Conservation (phyloP, 2,113 vertebrate species). For the Terrapene triunguis region DNA sequence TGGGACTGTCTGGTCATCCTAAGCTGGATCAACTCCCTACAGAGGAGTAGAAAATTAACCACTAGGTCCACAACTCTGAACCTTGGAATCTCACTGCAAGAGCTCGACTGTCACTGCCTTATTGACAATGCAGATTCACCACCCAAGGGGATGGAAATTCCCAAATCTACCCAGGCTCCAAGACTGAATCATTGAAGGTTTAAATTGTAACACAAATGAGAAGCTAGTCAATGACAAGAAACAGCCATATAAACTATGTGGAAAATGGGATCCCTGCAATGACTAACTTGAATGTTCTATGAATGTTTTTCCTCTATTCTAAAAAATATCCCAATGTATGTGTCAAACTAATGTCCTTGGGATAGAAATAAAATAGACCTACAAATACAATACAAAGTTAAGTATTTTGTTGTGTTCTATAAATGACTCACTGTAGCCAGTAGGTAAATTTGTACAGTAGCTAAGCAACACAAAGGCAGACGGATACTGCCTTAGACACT, state of each 20-base stretch:
- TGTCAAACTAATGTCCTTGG: background rate
- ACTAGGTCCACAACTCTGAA: no score
- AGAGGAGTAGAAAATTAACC: no score
- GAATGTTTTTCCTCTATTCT: background rate
- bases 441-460: no score
- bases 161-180: background rate
- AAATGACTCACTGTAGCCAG: background rate
- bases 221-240: background rate
- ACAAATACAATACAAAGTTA: no score
- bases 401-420: background rate
- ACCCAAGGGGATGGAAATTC: background rate
- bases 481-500: background rate
- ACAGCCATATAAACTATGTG: background rate
- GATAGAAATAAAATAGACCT: background rate
- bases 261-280: background rate
- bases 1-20: no score
- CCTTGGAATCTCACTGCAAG: no score
- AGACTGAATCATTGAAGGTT: background rate
- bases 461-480: background rate
- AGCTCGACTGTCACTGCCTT: no score
- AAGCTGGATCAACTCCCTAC: no score
- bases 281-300: background rate
- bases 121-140: no score
- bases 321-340: background rate
- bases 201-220: constrained; percentile 13